A percentile compares a stretch with the other conserved stretches of the same genome.
These are phyloP conservation scores for Agrotis puta DNA, from an alignment of 2,888 invertebrate genomes.

Conservation along the genomic window DNA sequence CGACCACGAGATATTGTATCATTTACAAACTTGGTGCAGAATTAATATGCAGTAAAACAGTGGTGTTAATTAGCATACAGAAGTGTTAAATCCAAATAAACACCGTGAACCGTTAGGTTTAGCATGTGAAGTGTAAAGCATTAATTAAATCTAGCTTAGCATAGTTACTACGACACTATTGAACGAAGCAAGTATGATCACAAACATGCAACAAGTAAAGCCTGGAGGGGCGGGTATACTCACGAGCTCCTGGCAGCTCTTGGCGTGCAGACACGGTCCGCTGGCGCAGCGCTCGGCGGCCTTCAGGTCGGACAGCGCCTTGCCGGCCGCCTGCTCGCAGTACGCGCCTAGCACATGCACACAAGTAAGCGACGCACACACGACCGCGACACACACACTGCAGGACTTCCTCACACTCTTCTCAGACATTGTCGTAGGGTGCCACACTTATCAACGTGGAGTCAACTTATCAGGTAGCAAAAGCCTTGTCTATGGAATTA, in stretches of 20 bases:
- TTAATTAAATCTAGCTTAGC: slow-evolving; percentile 2
- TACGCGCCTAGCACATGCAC: slow-evolving; percentile 85
- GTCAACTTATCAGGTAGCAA: background rate
- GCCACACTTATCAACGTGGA: background rate
- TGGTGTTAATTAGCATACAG: background rate
- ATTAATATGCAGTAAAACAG: background rate
- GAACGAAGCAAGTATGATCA: background rate
- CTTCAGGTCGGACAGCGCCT: slow-evolving; percentile 84
- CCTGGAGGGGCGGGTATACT: slow-evolving; percentile 82
- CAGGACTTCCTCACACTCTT: background rate
- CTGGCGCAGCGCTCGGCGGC: slow-evolving; percentile 86
- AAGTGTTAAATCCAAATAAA: slow-evolving; percentile 3
- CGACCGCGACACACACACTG: slow-evolving; percentile 21
- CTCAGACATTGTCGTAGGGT: background rate
- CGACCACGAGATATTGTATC: background rate
- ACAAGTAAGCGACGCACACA: slow-evolving; percentile 57
- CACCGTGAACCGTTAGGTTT: slow-evolving; percentile 10
- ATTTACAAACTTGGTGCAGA: too few species aligned
- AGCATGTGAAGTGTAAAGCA: background rate
- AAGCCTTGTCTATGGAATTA: too few species aligned
- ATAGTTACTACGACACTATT: slow-evolving; percentile 13
- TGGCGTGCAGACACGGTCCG: slow-evolving; percentile 92
- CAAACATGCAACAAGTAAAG: slow-evolving; percentile 32
- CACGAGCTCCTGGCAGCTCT: slow-evolving; percentile 92
- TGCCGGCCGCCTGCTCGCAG: slow-evolving; percentile 88